Conservation (phyloP, 2,888 invertebrate genomes). For the Microdon myrmicae region DNA sequence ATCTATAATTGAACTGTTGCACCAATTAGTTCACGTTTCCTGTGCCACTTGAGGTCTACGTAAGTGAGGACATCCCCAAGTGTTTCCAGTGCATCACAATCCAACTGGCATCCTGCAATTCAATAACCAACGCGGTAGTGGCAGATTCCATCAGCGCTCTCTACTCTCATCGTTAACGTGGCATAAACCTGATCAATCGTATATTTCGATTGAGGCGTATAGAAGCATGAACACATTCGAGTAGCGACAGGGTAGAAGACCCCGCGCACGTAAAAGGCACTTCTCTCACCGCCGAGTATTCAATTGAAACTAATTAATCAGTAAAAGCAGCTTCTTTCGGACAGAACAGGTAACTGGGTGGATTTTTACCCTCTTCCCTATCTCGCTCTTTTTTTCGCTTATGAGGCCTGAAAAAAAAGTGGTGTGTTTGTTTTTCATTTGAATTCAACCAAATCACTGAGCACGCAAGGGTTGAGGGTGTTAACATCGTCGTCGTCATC, state of each 20-base stretch:
- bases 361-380: no score
- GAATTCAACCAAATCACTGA: slow-evolving; percentile 38
- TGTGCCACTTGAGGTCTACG: slow-evolving; percentile 42
- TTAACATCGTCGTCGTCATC: slow-evolving; percentile 15
- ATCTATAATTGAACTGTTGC: slow-evolving; percentile 52
- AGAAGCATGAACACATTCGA: slow-evolving; percentile 46
- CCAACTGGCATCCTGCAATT: no score
- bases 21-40: slow-evolving; percentile 48
- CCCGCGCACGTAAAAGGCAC: no score
- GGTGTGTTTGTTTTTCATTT: slow-evolving; percentile 44
- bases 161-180: slow-evolving; percentile 22
- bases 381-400: no score
- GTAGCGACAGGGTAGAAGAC: slow-evolving; percentile 26
- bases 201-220: slow-evolving; percentile 44
- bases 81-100: no score
- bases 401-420: no score
- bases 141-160: no score
- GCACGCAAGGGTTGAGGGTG: slow-evolving; percentile 31
- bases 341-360: no score
- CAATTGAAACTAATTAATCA: no score
- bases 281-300: no score
- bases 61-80: slow-evolving; percentile 37
- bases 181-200: slow-evolving; percentile 48
- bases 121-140: no score
- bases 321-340: no score